phyloP scores from a whole-genome alignment of 2,113 vertebrate genomes.

The Albula goreensis region DNA sequence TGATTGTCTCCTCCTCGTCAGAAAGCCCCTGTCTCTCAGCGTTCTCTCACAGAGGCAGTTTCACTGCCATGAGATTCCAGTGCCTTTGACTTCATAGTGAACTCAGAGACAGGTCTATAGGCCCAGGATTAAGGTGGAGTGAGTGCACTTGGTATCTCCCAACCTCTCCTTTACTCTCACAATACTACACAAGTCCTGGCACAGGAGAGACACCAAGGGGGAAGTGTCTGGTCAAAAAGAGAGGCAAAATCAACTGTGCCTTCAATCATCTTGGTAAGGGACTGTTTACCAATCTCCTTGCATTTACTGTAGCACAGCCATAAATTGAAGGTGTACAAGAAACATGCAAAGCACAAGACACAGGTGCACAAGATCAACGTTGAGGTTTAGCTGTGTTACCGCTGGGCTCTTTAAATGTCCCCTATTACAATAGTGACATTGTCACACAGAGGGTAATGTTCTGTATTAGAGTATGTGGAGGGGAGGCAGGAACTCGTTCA shows the following conservation, averaged over 20 bases:
- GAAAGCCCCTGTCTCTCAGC: constrained; percentile 31
- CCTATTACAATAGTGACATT: neutral
- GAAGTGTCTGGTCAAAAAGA: constrained; percentile 4
- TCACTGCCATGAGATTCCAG: constrained; percentile 70
- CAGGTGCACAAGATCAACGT: neutral
- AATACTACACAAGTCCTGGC: neutral
- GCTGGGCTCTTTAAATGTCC: neutral
- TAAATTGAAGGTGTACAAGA: neutral
- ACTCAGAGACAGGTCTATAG: constrained; percentile 42
- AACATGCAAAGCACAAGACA: constrained; percentile 8
- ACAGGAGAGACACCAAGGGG: neutral
- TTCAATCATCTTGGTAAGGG: neutral
- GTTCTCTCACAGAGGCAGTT: constrained; percentile 53
- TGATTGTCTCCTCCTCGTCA: neutral
- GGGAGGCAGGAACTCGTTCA: neutral
- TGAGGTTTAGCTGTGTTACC: neutral
- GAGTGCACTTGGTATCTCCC: neutral
- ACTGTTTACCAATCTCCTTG: neutral
- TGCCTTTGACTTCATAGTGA: constrained; percentile 70
- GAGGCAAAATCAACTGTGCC: constrained; percentile 6
- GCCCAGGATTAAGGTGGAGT: constrained; percentile 21
- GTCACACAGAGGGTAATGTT: neutral
- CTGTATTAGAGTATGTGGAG: neutral
- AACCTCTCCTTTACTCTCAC: constrained; percentile 1
- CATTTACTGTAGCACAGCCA: constrained; percentile 18